Evolutionary conservation across 2,888 invertebrate species (phyloP).

Genomic region (Acleris sparsana): DNA sequence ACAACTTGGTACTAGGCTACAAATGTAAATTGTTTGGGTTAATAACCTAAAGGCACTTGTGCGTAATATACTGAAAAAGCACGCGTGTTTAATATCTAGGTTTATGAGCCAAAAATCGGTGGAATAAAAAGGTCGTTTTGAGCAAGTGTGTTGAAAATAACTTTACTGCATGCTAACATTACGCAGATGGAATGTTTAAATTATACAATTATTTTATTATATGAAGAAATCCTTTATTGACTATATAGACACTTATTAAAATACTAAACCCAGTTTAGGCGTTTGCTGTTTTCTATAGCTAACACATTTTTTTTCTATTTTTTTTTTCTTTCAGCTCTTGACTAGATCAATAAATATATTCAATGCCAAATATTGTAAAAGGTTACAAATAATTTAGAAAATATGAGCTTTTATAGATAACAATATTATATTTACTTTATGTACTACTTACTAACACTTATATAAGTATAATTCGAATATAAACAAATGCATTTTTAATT

Average conservation of each 20-base stretch:
- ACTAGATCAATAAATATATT: too few species aligned
- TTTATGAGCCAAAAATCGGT: too few species aligned
- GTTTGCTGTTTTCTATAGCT: not conserved
- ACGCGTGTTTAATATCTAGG: too few species aligned
- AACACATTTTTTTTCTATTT: not conserved
- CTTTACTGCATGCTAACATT: not conserved
- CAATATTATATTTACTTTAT: not conserved
- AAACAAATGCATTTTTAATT: not conserved
- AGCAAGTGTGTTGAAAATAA: too few species aligned
- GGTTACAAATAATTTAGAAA: not conserved
- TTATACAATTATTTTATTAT: not conserved
- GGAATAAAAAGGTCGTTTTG: too few species aligned
- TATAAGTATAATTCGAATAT: not conserved
- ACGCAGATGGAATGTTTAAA: not conserved
- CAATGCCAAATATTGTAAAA: not conserved
- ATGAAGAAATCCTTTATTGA: slow-evolving; percentile 18
- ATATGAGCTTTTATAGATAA: not conserved
- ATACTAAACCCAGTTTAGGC: slow-evolving; percentile 6
- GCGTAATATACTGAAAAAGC: too few species aligned
- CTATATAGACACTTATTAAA: slow-evolving; percentile 28
- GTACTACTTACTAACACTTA: not conserved
- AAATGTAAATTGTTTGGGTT: too few species aligned
- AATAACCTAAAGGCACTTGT: too few species aligned
- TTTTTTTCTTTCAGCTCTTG: too few species aligned
- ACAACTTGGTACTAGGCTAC: too few species aligned